Percentiles rank a stretch among this genome's conserved stretches.
phyloP scores from a whole-genome alignment of 1,140 invertebrate species.

The Olivierus martensii region DNA sequence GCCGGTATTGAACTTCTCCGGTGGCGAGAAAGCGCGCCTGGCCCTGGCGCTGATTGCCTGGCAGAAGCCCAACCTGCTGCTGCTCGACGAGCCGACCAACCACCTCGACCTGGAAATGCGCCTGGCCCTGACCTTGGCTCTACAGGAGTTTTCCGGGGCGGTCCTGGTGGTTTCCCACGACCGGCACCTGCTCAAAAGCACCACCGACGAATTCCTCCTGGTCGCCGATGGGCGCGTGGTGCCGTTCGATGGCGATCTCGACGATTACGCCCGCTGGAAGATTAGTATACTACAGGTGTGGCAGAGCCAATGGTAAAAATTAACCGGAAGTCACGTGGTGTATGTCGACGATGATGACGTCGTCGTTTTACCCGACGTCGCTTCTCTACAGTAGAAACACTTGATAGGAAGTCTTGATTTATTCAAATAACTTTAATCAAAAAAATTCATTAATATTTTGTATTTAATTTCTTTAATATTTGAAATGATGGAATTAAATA shows the following conservation, averaged over 20 bases:
- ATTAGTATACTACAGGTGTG: too few species aligned
- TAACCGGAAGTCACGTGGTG: too few species aligned
- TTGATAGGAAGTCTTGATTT: too few species aligned
- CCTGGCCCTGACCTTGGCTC: conserved; percentile 3
- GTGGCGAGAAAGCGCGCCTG: conserved; percentile 16
- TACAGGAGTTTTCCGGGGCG: conserved; percentile 11
- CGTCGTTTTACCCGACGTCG: too few species aligned
- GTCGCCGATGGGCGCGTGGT: background rate
- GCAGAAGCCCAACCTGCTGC: conserved; percentile 7
- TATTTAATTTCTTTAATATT: too few species aligned
- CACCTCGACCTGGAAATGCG: conserved; percentile 15
- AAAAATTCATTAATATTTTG: too few species aligned
- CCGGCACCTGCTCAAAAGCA: conserved; percentile 17
- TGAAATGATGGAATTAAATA: too few species aligned
- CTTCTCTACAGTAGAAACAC: too few species aligned
- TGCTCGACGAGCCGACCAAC: conserved; percentile 19
- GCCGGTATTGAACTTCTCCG: conserved; percentile 9
- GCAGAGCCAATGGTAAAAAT: too few species aligned
- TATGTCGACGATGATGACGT: too few species aligned
- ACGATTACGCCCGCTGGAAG: too few species aligned
- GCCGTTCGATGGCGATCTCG: background rate
- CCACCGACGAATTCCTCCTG: conserved; percentile 13
- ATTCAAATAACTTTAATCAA: too few species aligned
- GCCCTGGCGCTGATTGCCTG: conserved; percentile 13
- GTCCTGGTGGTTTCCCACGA: conserved; percentile 15